These are phyloP conservation scores for Flexamia atlantica DNA, from an alignment of 2,888 invertebrate genomes.

Conservation along the genomic window DNA sequence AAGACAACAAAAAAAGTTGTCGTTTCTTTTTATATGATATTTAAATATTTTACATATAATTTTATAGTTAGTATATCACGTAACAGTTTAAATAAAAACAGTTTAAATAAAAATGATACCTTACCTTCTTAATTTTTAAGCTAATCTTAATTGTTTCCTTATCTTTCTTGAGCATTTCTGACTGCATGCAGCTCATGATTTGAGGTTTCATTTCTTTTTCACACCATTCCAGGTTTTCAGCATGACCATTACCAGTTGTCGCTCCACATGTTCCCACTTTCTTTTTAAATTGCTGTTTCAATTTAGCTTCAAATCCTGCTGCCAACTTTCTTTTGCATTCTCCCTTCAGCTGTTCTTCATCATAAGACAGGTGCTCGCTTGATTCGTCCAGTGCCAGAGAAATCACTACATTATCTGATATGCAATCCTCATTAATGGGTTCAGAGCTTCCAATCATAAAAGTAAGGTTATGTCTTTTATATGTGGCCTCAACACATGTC, in stretches of 20 bases:
- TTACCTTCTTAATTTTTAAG: background rate
- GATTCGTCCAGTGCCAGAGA: background rate
- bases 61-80: no score
- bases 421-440: background rate
- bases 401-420: background rate
- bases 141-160: background rate
- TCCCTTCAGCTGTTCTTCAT: background rate
- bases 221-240: constrained; percentile 3
- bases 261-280: background rate
- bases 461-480: background rate
- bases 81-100: no score
- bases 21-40: no score
- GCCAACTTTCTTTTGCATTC: background rate
- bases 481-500: background rate
- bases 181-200: background rate
- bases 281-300: constrained; percentile 12
- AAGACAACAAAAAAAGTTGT: no score
- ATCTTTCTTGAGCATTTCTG: background rate
- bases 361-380: background rate
- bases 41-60: no score
- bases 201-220: constrained; percentile 35
- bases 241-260: background rate
- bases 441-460: background rate
- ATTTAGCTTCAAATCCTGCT: constrained; percentile 1
- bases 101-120: background rate